Base-by-base conservation (phyloP, 2,888 invertebrate species). In the Scaptomyza cyrtandrae region DNA sequence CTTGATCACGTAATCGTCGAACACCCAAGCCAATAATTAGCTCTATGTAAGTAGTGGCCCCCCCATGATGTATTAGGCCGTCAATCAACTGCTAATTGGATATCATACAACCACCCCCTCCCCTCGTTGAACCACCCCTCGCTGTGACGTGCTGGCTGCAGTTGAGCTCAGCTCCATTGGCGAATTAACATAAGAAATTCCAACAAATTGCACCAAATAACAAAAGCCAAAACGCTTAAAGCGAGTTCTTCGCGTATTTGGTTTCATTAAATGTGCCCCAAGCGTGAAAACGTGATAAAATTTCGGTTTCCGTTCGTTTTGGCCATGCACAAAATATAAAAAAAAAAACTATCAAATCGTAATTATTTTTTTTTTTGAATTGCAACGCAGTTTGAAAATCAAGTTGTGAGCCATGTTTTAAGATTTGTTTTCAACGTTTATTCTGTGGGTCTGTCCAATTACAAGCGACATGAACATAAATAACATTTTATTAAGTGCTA, bases 251-350 rank as follows among this genome's bases (percentile, higher is more conserved):
- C 6, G 55, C 54, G 65, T 69, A 59, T 72, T 71, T 53, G 71
- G 82, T 76, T 85, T 81, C 86, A 82, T 85, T 87, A 79, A 75
- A 73, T 78, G 68, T 60, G 55, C 64, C 74, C 48, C 43, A 88
- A 82, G 86, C 84, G 88, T 85, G 88, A 85, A 85, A 85, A 85
- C 84, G 88, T 85, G 84, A 80, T 72, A 78, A 62, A 83, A 85
- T 85, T 86, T 71, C 62, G 55, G 72, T 78, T 73, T 64, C 58
- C 45, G 31, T 41, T 41, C 31, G 31, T 53, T 41, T 67, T 67
- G 24, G 69, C 83, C 87, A 86, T 65, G 5, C 24, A 24, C 24
- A 24, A 24, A 24, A 24, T 67, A 80, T 67, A 80, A 49, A 50
- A 35, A 16, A 9, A n/a, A n/a, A 35, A 70, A 64, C 56, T 54